These are phyloP conservation scores for Leptinotarsa undecemlineata DNA, from an alignment of 1,140 invertebrate species.

Conservation along the genomic window DNA sequence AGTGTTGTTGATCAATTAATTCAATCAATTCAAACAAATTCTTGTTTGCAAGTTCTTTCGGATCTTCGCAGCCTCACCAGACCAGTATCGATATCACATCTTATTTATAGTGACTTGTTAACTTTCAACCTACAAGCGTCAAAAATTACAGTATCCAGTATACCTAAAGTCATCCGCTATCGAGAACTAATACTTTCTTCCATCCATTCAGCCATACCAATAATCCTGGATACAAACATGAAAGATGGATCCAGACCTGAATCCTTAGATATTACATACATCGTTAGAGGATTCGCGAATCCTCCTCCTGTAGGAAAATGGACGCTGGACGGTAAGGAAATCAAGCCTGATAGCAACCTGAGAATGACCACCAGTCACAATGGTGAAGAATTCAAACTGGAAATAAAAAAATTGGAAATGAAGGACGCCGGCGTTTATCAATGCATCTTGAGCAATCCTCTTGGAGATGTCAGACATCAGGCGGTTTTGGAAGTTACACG, in stretches of 20 bases:
- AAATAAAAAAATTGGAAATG: conserved; percentile 68
- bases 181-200: not conserved
- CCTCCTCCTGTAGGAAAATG: conserved; percentile 79
- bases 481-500: conserved; percentile 73
- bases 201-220: conserved; percentile 69
- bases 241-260: conserved; percentile 76
- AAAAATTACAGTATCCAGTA: too few species aligned
- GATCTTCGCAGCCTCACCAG: too few species aligned
- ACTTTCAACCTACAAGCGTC: too few species aligned
- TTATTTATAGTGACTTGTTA: too few species aligned
- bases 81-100: too few species aligned
- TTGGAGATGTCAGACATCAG: conserved; percentile 72
- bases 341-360: conserved; percentile 42
- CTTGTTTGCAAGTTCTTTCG: too few species aligned
- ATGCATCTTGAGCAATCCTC: conserved; percentile 73
- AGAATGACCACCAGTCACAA: conserved; percentile 66
- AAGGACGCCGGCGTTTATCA: conserved; percentile 78
- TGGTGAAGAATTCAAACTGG: conserved; percentile 74
- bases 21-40: too few species aligned
- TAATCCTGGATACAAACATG: conserved; percentile 71
- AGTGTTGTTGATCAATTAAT: too few species aligned
- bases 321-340: conserved; percentile 67
- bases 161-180: too few species aligned
- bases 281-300: conserved; percentile 70
- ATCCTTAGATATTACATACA: conserved; percentile 72